Conservation (phyloP, 2,888 invertebrate genomes). For the Drosophila paracracens region DNA sequence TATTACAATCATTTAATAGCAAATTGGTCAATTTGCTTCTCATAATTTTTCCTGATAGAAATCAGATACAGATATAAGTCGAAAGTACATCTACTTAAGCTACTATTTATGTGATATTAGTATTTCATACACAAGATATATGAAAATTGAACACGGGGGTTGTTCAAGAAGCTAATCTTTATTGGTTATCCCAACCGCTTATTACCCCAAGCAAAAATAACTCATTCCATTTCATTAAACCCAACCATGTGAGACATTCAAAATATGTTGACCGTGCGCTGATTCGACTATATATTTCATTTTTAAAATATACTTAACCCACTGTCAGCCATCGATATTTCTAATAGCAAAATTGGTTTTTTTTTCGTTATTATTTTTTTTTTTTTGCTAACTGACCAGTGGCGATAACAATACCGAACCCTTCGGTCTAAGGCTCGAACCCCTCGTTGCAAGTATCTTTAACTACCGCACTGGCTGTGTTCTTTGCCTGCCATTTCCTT, state of each 20-base stretch:
- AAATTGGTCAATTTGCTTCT: neutral
- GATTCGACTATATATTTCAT: slow-evolving; percentile 39
- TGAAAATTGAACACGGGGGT: slow-evolving; percentile 1
- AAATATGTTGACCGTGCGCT: slow-evolving; percentile 58
- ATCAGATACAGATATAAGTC: slow-evolving; percentile 5
- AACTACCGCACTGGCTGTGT: slow-evolving; percentile 37
- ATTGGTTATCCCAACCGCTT: slow-evolving; percentile 35
- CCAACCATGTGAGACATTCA: slow-evolving; percentile 36
- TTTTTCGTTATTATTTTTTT: slow-evolving; percentile 9
- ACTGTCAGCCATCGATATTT: slow-evolving; percentile 42
- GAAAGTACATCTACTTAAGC: neutral
- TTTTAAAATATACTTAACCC: slow-evolving; percentile 49
- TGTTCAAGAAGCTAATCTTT: slow-evolving; percentile 37
- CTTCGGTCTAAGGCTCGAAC: slow-evolving; percentile 22
- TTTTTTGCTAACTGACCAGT: slow-evolving; percentile 32
- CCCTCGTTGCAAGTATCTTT: slow-evolving; percentile 37
- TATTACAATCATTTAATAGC: neutral
- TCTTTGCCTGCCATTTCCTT: slow-evolving; percentile 25
- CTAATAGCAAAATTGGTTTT: slow-evolving; percentile 40
- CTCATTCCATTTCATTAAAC: slow-evolving; percentile 36
- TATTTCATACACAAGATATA: slow-evolving; percentile 6
- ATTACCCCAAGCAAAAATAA: slow-evolving; percentile 16
- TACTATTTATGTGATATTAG: neutral
- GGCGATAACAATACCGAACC: slow-evolving; percentile 34
- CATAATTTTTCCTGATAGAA: neutral